A percentile compares a stretch with the other conserved stretches of the same genome.
Conservation (phyloP, 2,113 vertebrate species). For the Halcyon malimbica region DNA sequence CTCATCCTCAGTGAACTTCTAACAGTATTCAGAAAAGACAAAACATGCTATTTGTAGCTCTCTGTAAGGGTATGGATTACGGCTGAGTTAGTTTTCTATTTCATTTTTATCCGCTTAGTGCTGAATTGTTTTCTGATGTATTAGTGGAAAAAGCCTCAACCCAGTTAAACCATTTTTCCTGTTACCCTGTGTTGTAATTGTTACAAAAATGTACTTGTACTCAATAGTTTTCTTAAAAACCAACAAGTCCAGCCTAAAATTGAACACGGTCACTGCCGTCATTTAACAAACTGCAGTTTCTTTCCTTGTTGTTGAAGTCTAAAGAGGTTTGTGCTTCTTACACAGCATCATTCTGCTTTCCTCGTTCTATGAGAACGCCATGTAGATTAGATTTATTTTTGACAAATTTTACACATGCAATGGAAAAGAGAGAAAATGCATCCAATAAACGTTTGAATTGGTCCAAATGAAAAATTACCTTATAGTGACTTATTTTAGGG, state of each 20-base stretch:
- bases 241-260: neutral
- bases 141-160: neutral
- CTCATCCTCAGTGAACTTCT: neutral
- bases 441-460: neutral
- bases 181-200: neutral
- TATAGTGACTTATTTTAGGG: neutral
- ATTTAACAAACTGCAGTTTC: neutral
- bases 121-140: neutral
- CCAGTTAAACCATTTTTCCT: neutral
- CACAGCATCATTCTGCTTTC: neutral
- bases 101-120: neutral
- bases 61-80: neutral
- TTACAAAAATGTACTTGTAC: neutral
- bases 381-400: neutral
- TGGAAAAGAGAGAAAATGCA: neutral
- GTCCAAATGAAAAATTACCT: neutral
- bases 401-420: neutral
- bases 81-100: neutral
- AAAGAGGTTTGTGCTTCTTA: neutral
- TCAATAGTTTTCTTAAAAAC: neutral
- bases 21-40: neutral
- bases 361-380: neutral
- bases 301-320: neutral
- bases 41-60: neutral
- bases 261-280: neutral